These are phyloP conservation scores for Pseudochaenichthys georgianus DNA, from an alignment of 2,797 vertebrate species.

Conservation along the genomic window DNA sequence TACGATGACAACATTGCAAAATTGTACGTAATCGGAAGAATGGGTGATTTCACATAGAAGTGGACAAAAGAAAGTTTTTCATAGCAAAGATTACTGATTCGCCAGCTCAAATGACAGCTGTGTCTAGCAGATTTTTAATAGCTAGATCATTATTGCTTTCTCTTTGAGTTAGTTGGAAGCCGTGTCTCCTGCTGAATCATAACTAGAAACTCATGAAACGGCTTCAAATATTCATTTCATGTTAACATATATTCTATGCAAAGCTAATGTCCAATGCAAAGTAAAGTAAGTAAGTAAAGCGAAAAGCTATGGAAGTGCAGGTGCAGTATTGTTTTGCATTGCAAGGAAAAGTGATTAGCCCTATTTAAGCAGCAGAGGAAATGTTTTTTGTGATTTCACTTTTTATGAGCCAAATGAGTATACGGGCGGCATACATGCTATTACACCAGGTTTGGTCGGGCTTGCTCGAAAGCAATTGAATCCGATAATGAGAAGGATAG, in stretches of 20 bases:
- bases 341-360: background rate
- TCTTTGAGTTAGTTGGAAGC: background rate
- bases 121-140: background rate
- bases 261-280: background rate
- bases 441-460: no score
- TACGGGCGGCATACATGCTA: no score
- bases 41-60: background rate
- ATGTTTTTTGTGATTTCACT: no score
- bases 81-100: background rate
- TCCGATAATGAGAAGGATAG: no score
- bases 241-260: background rate
- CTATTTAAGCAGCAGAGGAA: no score
- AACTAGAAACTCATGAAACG: constrained; percentile 1
- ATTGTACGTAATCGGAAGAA: background rate
- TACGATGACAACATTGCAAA: background rate
- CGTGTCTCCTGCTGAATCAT: background rate
- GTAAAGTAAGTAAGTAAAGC: background rate
- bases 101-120: background rate
- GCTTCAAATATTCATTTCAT: background rate
- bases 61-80: background rate
- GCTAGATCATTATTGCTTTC: background rate
- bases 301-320: background rate
- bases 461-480: no score
- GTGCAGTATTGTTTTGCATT: background rate
- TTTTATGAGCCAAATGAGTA: no score